These are phyloP conservation scores for Ferdinandea cuprea DNA, from an alignment of 2,888 invertebrate genomes.

Conservation along the genomic window DNA sequence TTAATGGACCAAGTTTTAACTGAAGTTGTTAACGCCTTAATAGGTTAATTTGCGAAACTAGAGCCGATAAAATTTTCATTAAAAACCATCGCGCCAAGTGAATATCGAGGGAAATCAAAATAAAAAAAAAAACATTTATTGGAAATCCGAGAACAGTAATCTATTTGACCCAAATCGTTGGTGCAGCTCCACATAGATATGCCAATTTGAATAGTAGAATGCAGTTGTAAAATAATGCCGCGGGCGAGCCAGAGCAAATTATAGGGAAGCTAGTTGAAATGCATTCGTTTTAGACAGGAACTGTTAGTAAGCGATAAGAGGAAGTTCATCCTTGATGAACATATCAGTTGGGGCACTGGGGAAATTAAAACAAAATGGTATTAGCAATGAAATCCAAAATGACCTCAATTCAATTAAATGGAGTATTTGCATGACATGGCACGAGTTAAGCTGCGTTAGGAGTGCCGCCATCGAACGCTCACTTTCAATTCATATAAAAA, in stretches of 20 bases:
- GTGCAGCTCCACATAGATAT: neutral
- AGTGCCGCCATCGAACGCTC: too few relatives aligned
- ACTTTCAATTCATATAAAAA: too few relatives aligned
- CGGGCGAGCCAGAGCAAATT: neutral
- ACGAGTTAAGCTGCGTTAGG: too few relatives aligned
- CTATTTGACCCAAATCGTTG: constrained; percentile 11
- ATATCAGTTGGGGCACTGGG: neutral
- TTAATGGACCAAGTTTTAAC: constrained; percentile 1
- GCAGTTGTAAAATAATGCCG: neutral
- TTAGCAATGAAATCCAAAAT: neutral
- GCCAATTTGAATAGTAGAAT: neutral
- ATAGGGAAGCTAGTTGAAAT: neutral
- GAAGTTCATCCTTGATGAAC: neutral
- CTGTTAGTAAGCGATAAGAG: neutral
- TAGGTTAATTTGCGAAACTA: constrained; percentile 6
- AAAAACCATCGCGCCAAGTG: neutral
- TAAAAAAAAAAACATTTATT: neutral
- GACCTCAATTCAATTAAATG: neutral
- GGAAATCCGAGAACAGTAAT: constrained; percentile 5
- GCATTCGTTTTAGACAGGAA: neutral
- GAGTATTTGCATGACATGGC: neutral
- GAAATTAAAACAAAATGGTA: constrained; percentile 6
- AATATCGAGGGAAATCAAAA: constrained; percentile 27
- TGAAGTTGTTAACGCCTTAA: constrained; percentile 9
- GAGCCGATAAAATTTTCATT: constrained; percentile 3